A percentile compares a stretch with the other conserved stretches of the same genome.
phyloP scores from a whole-genome alignment of 2,797 vertebrate genomes.

The Lagorchestes hirsutus region DNA sequence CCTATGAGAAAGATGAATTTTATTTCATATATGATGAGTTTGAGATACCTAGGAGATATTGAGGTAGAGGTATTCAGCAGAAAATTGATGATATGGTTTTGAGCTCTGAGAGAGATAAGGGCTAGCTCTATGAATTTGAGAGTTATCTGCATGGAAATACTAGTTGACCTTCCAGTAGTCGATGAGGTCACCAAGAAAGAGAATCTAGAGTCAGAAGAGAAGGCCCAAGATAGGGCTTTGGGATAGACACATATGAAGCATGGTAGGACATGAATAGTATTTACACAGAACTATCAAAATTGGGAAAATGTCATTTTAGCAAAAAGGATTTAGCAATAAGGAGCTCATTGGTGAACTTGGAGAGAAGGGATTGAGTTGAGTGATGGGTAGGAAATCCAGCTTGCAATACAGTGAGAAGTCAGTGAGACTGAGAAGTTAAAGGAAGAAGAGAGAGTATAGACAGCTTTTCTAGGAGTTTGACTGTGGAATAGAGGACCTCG shows the following conservation, averaged over 20 bases:
- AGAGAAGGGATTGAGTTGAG: background rate
- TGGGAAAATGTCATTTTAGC: background rate
- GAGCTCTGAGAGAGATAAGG: background rate
- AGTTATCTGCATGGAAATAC: background rate
- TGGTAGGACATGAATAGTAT: background rate
- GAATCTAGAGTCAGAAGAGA: background rate
- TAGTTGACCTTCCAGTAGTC: background rate
- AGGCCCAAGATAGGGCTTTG: background rate
- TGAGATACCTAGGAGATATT: background rate
- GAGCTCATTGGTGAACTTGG: background rate
- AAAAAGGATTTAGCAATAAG: background rate
- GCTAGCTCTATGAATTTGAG: background rate
- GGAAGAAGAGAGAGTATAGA: background rate
- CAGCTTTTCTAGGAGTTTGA: background rate
- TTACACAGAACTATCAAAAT: background rate
- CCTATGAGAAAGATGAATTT: background rate
- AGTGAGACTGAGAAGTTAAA: background rate
- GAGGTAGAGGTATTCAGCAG: background rate
- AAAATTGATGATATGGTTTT: background rate
- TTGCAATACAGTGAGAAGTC: background rate
- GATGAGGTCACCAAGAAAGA: background rate
- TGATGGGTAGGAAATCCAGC: background rate
- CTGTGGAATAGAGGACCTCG: background rate
- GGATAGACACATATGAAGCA: background rate
- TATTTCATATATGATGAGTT: background rate